Evolutionary conservation across 1,140 invertebrate species (phyloP).

Genomic region (Diorhabda carinulata): DNA sequence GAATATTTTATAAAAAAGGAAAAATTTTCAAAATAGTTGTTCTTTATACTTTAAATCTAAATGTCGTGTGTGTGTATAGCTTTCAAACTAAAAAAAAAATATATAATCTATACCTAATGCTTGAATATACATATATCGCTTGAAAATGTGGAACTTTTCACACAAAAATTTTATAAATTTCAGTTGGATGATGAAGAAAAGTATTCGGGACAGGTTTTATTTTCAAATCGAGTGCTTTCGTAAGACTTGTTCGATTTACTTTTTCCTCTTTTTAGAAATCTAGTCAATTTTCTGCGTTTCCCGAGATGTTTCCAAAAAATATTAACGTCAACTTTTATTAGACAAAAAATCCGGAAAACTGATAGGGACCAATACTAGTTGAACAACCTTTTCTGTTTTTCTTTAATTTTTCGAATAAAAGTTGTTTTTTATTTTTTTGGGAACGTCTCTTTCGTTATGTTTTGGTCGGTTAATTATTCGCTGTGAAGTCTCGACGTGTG

Average conservation of each 20-base stretch:
- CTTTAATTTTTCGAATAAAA: too few species aligned
- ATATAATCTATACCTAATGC: slow-evolving; percentile 24
- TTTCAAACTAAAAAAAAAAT: slow-evolving; percentile 25
- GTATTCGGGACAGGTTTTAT: background rate
- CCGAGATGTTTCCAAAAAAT: too few species aligned
- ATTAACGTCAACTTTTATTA: too few species aligned
- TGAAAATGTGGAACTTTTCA: slow-evolving; percentile 24
- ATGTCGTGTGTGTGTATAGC: slow-evolving; percentile 45
- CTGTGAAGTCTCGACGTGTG: slow-evolving; percentile 34
- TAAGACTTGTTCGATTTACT: slow-evolving; percentile 17
- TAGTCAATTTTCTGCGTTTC: too few species aligned
- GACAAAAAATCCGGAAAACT: slow-evolving; percentile 12
- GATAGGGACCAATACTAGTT: slow-evolving; percentile 16
- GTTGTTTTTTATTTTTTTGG: too few species aligned
- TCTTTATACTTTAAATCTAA: slow-evolving; percentile 45
- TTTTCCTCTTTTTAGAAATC: background rate
- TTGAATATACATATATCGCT: slow-evolving; percentile 13
- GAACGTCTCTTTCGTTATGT: too few species aligned
- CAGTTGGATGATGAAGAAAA: slow-evolving; percentile 16
- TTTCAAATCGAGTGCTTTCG: too few species aligned
- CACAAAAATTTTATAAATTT: slow-evolving; percentile 8
- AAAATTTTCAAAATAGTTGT: slow-evolving; percentile 39
- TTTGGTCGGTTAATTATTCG: slow-evolving; percentile 24
- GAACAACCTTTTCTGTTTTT: too few species aligned
- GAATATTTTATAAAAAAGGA: slow-evolving; percentile 38